Percentiles rank a stretch among this genome's conserved stretches.
Conservation (phyloP, 2,113 vertebrate species). For the Capreolus pygargus region DNA sequence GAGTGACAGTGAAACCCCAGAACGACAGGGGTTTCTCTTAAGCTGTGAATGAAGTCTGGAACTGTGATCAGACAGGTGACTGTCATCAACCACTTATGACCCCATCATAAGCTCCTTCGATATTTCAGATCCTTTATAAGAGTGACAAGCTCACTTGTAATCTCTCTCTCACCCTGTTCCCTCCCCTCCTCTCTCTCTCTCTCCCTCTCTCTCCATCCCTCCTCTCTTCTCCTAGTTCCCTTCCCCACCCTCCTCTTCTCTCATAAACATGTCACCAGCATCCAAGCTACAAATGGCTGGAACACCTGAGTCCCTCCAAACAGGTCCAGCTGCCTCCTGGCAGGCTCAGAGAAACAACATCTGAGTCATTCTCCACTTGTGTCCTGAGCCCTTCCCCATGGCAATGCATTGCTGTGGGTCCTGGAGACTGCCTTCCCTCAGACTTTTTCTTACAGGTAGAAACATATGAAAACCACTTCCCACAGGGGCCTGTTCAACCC, state of each 20-base stretch:
- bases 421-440: neutral
- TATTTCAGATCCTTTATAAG: neutral
- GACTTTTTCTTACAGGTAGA: neutral
- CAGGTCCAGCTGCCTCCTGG: neutral
- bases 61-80: neutral
- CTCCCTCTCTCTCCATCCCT: neutral
- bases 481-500: neutral
- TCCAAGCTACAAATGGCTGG: neutral
- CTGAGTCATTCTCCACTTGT: neutral
- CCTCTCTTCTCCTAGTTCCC: neutral
- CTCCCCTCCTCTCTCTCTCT: accelerated
- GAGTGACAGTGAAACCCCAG: neutral
- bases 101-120: neutral
- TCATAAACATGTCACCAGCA: neutral
- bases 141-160: neutral
- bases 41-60: neutral
- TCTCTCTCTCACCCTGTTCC: neutral
- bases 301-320: neutral
- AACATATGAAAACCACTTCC: neutral
- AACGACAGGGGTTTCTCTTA: neutral
- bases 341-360: neutral
- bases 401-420: neutral
- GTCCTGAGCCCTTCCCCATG: neutral
- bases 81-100: neutral
- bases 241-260: neutral